These are phyloP conservation scores for Philereme transversata DNA, from an alignment of 2,888 invertebrate genomes.

Conservation along the genomic window DNA sequence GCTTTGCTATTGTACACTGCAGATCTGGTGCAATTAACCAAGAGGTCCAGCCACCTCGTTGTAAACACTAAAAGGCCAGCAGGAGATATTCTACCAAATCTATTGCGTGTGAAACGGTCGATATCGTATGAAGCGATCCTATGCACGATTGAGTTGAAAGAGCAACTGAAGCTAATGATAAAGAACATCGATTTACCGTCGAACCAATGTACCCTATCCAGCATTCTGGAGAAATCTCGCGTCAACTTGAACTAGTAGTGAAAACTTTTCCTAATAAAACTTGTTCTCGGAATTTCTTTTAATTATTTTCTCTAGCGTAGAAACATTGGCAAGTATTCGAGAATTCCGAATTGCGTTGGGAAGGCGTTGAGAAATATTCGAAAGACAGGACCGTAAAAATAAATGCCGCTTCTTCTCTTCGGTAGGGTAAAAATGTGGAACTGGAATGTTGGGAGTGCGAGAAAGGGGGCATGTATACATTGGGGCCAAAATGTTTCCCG, in stretches of 20 bases:
- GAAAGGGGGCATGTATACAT: slow-evolving; percentile 49
- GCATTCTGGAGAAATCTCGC: slow-evolving; percentile 46
- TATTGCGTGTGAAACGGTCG: slow-evolving; percentile 64
- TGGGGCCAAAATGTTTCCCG: slow-evolving; percentile 49
- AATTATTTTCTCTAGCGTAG: slow-evolving; percentile 45
- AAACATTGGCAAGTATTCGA: slow-evolving; percentile 58
- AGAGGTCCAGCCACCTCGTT: slow-evolving; percentile 37
- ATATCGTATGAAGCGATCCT: slow-evolving; percentile 67
- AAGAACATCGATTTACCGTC: slow-evolving; percentile 48
- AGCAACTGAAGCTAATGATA: slow-evolving; percentile 57
- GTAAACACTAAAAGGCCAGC: background rate
- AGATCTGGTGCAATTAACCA: slow-evolving; percentile 47
- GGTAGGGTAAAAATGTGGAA: slow-evolving; percentile 59
- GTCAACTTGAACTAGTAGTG: slow-evolving; percentile 20
- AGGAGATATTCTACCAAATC: slow-evolving; percentile 54
- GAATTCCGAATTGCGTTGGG: slow-evolving; percentile 58
- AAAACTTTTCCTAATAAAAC: slow-evolving; percentile 44
- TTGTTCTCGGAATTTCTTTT: slow-evolving; percentile 43
- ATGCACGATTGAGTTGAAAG: slow-evolving; percentile 62
- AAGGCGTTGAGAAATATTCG: slow-evolving; percentile 60
- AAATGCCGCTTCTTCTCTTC: slow-evolving; percentile 56
- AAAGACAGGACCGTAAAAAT: slow-evolving; percentile 68
- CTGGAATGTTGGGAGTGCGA: slow-evolving; percentile 58
- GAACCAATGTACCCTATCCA: slow-evolving; percentile 46
- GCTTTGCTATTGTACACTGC: slow-evolving; percentile 59